These are phyloP conservation scores for Dipodomys ordii DNA, from an alignment of 2,113 vertebrate genomes.

Conservation along the genomic window DNA sequence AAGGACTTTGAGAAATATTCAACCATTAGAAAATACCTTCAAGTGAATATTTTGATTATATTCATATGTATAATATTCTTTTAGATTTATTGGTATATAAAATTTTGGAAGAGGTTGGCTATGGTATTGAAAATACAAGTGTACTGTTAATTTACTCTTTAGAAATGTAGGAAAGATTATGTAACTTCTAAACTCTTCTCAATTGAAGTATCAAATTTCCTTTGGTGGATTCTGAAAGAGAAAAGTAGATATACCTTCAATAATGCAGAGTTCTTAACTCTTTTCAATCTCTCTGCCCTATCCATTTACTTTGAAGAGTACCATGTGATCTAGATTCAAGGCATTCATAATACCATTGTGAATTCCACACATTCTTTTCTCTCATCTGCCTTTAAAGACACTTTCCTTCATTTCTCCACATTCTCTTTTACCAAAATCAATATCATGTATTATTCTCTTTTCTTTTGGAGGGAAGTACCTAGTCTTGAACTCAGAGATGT, in stretches of 20 bases:
- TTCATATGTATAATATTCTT: background rate
- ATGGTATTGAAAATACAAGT: background rate
- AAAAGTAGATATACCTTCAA: background rate
- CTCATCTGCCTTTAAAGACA: too few species aligned
- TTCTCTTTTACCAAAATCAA: too few species aligned
- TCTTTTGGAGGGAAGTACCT: too few species aligned
- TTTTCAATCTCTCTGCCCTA: background rate
- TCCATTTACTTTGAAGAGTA: background rate
- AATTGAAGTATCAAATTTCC: background rate
- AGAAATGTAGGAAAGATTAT: background rate
- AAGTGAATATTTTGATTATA: background rate
- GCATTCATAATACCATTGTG: background rate
- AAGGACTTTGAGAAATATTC: background rate
- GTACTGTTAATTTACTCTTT: background rate
- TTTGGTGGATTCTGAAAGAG: background rate
- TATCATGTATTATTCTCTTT: too few species aligned
- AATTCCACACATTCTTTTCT: background rate
- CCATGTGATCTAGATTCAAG: too few species aligned
- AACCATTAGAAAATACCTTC: background rate
- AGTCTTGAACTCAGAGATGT: too few species aligned
- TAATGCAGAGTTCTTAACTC: background rate
- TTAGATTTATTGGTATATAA: background rate
- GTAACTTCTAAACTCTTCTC: constrained; percentile 3
- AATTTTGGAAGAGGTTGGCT: background rate
- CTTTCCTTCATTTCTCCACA: too few species aligned